Evolutionary conservation across 2,113 vertebrate genomes (phyloP).

Genomic region (Archocentrus centrarchus): DNA sequence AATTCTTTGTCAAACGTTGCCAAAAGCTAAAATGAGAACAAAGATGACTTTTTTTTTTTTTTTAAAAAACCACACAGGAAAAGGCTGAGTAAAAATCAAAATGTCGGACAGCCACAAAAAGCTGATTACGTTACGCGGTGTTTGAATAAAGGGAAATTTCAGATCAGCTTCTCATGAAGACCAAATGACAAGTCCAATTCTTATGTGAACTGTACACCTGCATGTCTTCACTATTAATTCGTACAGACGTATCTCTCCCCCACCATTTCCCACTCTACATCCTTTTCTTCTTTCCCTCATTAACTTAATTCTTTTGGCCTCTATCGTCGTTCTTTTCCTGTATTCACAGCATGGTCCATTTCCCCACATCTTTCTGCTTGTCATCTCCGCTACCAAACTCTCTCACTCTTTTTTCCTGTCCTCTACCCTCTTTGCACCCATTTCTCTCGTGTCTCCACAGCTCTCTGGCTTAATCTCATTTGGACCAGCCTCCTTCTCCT

Average conservation of each 20-base stretch:
- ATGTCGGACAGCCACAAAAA: not conserved
- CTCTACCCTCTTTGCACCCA: not conserved
- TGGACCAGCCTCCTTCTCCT: not conserved
- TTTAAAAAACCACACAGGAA: not conserved
- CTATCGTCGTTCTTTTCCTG: not conserved
- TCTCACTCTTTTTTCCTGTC: constrained; percentile 24
- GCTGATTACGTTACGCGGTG: not conserved
- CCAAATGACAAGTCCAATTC: not conserved
- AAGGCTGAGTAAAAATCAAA: not conserved
- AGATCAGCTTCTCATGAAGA: not conserved
- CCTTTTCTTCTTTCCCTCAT: constrained; percentile 24
- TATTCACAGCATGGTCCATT: constrained; percentile 31
- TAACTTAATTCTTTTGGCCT: constrained; percentile 24
- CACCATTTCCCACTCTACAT: not conserved
- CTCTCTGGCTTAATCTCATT: constrained; percentile 29
- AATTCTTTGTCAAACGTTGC: not conserved
- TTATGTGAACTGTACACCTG: constrained; percentile 13
- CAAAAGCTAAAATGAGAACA: constrained; percentile 25
- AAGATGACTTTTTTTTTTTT: not conserved
- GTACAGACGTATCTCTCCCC: not conserved
- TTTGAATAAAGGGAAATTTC: not conserved
- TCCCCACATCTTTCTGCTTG: constrained; percentile 31
- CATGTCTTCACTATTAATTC: constrained; percentile 8
- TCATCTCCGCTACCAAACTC: constrained; percentile 28
- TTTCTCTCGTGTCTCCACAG: not conserved